Percentiles rank a stretch among this genome's conserved stretches.
These are phyloP conservation scores for Siderastrea siderea DNA, from an alignment of 92 coral and sea anemone genomes.

Conservation along the genomic window DNA sequence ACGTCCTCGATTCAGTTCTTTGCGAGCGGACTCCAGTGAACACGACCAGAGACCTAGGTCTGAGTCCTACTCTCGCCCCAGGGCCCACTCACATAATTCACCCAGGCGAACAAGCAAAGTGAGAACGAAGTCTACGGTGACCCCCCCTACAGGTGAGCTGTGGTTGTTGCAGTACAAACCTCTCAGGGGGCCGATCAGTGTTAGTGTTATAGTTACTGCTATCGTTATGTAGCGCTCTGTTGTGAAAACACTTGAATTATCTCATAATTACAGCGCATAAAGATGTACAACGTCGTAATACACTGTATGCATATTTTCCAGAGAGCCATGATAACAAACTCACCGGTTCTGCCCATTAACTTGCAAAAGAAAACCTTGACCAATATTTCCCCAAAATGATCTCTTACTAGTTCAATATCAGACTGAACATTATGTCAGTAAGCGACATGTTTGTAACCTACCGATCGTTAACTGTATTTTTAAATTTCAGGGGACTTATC, in stretches of 20 bases:
- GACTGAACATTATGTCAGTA: too few relatives aligned
- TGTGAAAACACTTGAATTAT: too few relatives aligned
- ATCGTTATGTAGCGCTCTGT: not conserved
- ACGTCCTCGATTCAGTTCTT: conserved; percentile 21
- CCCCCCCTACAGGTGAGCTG: conserved; percentile 25
- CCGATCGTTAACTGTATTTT: not conserved
- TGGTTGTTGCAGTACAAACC: not conserved
- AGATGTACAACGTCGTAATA: too few relatives aligned
- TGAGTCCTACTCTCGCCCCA: conserved; percentile 32
- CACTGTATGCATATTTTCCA: too few relatives aligned
- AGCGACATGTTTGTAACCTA: not conserved
- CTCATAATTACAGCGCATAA: too few relatives aligned
- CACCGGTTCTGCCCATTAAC: too few relatives aligned
- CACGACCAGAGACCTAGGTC: conserved; percentile 29
- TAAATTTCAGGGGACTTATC: conserved; percentile 29
- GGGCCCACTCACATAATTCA: conserved; percentile 8
- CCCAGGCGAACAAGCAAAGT: conserved; percentile 32
- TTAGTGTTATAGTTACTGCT: too few relatives aligned
- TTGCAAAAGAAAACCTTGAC: too few relatives aligned
- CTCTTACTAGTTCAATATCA: too few relatives aligned
- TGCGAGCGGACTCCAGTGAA: not conserved
- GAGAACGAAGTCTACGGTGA: conserved; percentile 29
- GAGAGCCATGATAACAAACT: too few relatives aligned
- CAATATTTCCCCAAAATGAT: too few relatives aligned
- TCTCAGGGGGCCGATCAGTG: too few relatives aligned